phyloP scores from a whole-genome alignment of 2,113 vertebrate genomes.

The Poeciliopsis turrubarensis region DNA sequence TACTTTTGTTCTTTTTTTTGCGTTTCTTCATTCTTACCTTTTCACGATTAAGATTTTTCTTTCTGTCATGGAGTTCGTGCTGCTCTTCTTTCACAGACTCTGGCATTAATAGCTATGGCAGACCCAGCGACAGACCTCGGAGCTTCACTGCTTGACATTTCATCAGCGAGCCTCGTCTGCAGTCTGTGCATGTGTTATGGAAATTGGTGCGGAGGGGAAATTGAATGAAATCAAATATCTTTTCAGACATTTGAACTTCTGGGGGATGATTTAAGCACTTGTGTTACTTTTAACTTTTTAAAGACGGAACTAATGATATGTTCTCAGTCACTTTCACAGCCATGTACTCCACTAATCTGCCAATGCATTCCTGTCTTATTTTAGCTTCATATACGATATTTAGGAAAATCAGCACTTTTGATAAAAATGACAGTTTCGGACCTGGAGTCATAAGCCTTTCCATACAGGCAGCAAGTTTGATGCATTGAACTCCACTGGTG shows the following conservation, averaged over 20 bases:
- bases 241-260: constrained; percentile 71
- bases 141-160: constrained; percentile 65
- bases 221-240: constrained; percentile 72
- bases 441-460: constrained; percentile 50
- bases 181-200: constrained; percentile 75
- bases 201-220: constrained; percentile 65
- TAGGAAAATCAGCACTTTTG: constrained; percentile 41
- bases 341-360: constrained; percentile 67
- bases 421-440: constrained; percentile 52
- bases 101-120: constrained; percentile 64
- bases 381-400: constrained; percentile 50
- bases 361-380: constrained; percentile 33
- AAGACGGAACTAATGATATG: constrained; percentile 64
- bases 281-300: constrained; percentile 54
- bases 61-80: constrained; percentile 28
- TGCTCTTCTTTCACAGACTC: constrained; percentile 55
- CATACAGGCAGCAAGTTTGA: constrained; percentile 58
- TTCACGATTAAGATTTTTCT: constrained; percentile 21
- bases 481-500: constrained; percentile 62
- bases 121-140: constrained; percentile 43
- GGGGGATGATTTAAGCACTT: constrained; percentile 59
- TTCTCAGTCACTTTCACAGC: constrained; percentile 61
- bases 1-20: constrained; percentile 26
- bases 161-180: constrained; percentile 67
- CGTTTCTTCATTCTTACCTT: not conserved